Base-by-base conservation (phyloP, 2,888 invertebrate genomes). In the Busseola fusca region DNA sequence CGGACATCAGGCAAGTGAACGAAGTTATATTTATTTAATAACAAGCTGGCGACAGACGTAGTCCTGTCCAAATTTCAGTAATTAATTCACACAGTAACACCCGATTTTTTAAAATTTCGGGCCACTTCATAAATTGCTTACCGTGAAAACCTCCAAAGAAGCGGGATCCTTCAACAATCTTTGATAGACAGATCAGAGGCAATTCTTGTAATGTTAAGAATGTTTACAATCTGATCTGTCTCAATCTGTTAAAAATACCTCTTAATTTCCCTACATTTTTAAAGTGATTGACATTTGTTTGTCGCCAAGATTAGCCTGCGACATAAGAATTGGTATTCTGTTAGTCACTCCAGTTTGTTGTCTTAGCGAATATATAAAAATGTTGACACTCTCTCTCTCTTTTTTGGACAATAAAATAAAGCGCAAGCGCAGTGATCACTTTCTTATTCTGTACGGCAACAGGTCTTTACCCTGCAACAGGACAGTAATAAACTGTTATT, bases 1-100 rank as follows among this genome's bases (percentile, higher is more conserved):
- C 80, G 97, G 97, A 89, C 95, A 93, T 89, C 84, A 94, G 96
- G 88, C 93, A 62, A 82, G 73, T 72, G 21, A 5, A 45, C 16
- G 27, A 4, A 16, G 10, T 30, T 18, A 40, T 27, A 68, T 30
- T 40, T 18, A 40, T n/a, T 6, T n/a, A 30, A n/a, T 62, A 14
- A 34, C 25, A 25, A 50, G 7, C 21, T 27, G 21, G 7, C 2
- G 18, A 40, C 25, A 37, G 3, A 18, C 18, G 18, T 48, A n/a
- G 10, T 10, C 48, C n/a, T 48, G n/a, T 14, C 42, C 42, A 14
- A 42, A 42, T 42, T 42, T 42, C 42, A 42, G 14, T 42, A 14
- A 42, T 42, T 42, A 14, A 16, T 14, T 4, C 3, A 4, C 14
- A 42, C 3, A n/a, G 10, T 3, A 21, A 9, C 2, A 1, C 10